Evolutionary conservation across 2,797 vertebrate species (phyloP).

Genomic region (Phoeniculus purpureus): DNA sequence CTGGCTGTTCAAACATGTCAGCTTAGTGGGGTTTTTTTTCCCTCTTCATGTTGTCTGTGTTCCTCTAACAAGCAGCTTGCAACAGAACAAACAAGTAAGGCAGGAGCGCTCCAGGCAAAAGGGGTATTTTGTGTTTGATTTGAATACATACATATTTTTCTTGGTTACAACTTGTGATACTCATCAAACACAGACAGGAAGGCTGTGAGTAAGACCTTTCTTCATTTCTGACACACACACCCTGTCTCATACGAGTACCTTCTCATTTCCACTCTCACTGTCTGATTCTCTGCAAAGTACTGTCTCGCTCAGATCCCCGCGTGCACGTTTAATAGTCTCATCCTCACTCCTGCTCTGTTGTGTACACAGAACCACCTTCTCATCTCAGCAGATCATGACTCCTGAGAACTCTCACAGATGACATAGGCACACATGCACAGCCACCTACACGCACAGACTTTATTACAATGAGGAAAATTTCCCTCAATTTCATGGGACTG

Average conservation of each 20-base stretch:
- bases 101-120: conserved; percentile 55
- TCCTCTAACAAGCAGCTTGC: conserved; percentile 58
- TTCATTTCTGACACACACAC: not conserved
- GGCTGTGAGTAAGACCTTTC: conserved; percentile 48
- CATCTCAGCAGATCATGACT: not conserved
- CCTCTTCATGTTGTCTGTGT: conserved; percentile 48
- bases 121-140: conserved; percentile 56
- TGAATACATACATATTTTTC: conserved; percentile 68
- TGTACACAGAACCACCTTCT: not conserved
- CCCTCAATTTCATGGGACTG: not conserved
- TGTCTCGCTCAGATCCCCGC: not conserved
- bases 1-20: conserved; percentile 57
- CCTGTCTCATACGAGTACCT: not conserved
- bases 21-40: not conserved
- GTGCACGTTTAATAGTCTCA: not conserved
- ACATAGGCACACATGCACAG: not conserved
- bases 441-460: not conserved
- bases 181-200: conserved; percentile 53
- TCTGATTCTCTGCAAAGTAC: not conserved
- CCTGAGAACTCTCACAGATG: fast-evolving
- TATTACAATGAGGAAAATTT: not conserved
- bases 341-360: not conserved
- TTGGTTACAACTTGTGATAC: conserved; percentile 61
- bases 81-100: conserved; percentile 64
- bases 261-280: conserved; percentile 32